Conservation (phyloP, 2,797 vertebrate genomes). For the Periophthalmus magnuspinnatus region DNA sequence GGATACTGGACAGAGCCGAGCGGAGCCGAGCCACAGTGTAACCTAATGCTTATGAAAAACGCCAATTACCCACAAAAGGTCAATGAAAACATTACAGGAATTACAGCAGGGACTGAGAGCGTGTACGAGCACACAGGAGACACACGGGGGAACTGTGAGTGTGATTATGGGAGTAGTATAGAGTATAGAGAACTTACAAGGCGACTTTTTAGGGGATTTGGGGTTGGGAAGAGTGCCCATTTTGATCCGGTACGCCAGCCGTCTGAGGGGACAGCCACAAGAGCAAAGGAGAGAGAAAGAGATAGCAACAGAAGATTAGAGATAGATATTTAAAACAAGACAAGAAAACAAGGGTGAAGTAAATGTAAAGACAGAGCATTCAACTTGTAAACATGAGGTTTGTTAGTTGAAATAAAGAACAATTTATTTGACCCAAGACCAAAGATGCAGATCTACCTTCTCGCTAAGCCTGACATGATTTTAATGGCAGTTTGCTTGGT, state of each 20-base stretch:
- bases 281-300: constrained; percentile 32
- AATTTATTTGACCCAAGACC: background rate
- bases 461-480: too few relatives aligned
- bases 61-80: constrained; percentile 49
- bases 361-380: background rate
- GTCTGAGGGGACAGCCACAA: constrained; percentile 71
- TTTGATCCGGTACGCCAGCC: constrained; percentile 88
- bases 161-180: constrained; percentile 23
- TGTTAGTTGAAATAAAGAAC: background rate
- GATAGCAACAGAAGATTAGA: constrained; percentile 23
- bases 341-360: background rate
- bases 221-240: constrained; percentile 84
- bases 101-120: constrained; percentile 10
- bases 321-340: constrained; percentile 5
- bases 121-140: background rate
- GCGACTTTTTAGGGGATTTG: constrained; percentile 82
- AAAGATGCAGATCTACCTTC: background rate
- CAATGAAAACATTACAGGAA: constrained; percentile 24
- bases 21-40: constrained; percentile 30
- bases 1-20: constrained; percentile 2
- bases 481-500: too few relatives aligned
- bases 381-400: background rate
- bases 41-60: constrained; percentile 38
- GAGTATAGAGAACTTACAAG: constrained; percentile 82
- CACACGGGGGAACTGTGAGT: constrained; percentile 4